phyloP scores from a whole-genome alignment of 1,140 invertebrate genomes.

The Hyles vespertilio region DNA sequence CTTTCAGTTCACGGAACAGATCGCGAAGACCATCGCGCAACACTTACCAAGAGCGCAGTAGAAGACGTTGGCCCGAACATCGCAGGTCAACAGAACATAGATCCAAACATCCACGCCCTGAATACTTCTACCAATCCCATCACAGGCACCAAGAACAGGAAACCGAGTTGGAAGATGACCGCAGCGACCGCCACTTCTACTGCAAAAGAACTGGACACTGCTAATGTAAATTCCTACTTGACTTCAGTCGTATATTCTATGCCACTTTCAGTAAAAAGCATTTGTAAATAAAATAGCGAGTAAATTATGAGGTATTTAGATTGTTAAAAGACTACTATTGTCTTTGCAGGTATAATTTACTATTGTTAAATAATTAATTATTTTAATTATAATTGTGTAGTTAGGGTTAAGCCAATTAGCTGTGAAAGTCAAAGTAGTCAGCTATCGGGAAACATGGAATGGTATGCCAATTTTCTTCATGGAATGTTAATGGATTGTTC shows the following conservation, averaged over 20 bases:
- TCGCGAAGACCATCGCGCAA: conserved; percentile 41
- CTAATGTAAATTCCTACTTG: conserved; percentile 16
- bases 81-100: conserved; percentile 12
- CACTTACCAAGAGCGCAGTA: conserved; percentile 41
- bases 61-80: conserved; percentile 28
- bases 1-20: conserved; percentile 35
- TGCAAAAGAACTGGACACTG: conserved; percentile 51
- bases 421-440: too few relatives aligned
- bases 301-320: too few relatives aligned
- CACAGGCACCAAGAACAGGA: conserved; percentile 39
- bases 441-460: too few relatives aligned
- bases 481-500: too few relatives aligned
- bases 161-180: conserved; percentile 41
- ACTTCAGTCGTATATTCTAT: background rate
- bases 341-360: too few relatives aligned
- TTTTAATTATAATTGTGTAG: too few relatives aligned
- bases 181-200: conserved; percentile 37
- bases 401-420: too few relatives aligned
- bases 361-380: too few relatives aligned
- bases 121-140: conserved; percentile 17
- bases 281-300: conserved; percentile 5
- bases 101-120: conserved; percentile 11
- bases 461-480: too few relatives aligned
- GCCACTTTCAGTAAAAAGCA: background rate
- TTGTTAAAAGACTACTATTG: too few relatives aligned